Percentiles rank a stretch among this genome's conserved stretches.
phyloP scores from a whole-genome alignment of 2,888 invertebrate genomes.

The Tetanocera ferruginea region DNA sequence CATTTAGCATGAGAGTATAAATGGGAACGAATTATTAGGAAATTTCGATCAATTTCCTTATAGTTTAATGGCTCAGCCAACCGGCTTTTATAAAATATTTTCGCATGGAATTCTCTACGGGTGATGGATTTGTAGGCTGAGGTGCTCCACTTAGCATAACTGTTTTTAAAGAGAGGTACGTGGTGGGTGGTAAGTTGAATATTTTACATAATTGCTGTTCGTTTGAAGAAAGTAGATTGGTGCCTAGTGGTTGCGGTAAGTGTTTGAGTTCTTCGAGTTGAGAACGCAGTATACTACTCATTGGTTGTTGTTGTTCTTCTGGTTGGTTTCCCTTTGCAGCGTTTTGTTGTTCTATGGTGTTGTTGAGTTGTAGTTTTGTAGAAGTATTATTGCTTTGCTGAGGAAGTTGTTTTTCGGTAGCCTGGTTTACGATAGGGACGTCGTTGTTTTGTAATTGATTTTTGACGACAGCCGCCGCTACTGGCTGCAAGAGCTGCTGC shows the following conservation, averaged over 20 bases:
- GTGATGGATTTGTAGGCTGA: conserved; percentile 57
- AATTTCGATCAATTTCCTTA: not conserved
- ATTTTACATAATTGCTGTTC: conserved; percentile 82
- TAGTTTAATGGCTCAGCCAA: conserved; percentile 66
- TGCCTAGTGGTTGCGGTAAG: conserved; percentile 65
- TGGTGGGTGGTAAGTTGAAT: conserved; percentile 86
- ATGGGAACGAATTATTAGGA: too few species aligned
- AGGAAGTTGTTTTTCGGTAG: conserved; percentile 52
- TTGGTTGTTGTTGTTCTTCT: conserved; percentile 56
- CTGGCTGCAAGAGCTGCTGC: conserved; percentile 59
- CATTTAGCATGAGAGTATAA: too few species aligned
- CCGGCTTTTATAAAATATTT: conserved; percentile 69
- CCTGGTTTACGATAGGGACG: conserved; percentile 17
- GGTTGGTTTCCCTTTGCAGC: conserved; percentile 46
- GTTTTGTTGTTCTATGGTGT: conserved; percentile 49
- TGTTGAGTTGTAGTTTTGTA: conserved; percentile 54
- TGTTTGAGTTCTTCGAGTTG: conserved; percentile 65
- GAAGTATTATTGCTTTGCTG: conserved; percentile 42
- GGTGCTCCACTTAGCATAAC: conserved; percentile 76
- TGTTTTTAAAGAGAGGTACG: conserved; percentile 91
- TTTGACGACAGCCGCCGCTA: conserved; percentile 43
- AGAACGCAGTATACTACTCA: conserved; percentile 73
- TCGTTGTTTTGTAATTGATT: conserved; percentile 43
- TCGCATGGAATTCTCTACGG: conserved; percentile 70
- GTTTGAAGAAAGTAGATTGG: conserved; percentile 76